Percentiles rank a stretch among this genome's conserved stretches.
Evolutionary conservation across 1,140 invertebrate genomes (phyloP).

Genomic region (Micrasema longulum): DNA sequence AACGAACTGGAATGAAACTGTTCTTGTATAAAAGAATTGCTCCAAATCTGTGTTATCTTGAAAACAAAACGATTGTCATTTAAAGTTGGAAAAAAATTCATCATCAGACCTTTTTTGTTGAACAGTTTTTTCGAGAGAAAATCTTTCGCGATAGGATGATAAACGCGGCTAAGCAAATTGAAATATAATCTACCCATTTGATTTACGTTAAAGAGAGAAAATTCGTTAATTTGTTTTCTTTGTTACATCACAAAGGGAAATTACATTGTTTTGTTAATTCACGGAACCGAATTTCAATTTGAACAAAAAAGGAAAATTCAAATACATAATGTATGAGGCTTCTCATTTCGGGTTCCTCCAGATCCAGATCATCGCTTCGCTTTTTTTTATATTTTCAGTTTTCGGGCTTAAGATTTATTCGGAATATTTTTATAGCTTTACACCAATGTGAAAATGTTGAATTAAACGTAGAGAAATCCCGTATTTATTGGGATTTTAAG

Average conservation of each 20-base stretch:
- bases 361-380: not conserved
- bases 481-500: conserved; percentile 9
- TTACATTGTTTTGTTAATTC: conserved; percentile 19
- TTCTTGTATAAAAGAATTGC: no score
- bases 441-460: not conserved
- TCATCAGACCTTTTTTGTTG: no score
- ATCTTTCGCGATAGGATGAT: not conserved
- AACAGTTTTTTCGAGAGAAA: not conserved
- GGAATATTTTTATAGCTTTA: not conserved
- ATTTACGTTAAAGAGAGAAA: not conserved
- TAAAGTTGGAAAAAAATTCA: no score
- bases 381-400: conserved; percentile 2
- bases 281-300: not conserved
- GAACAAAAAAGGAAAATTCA: conserved; percentile 6
- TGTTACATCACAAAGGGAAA: conserved; percentile 18
- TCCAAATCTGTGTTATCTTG: no score
- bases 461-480: conserved; percentile 1
- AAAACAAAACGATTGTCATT: no score
- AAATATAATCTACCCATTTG: conserved; percentile 24
- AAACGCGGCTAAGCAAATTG: not conserved
- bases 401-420: conserved; percentile 1
- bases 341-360: conserved; percentile 3
- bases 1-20: no score
- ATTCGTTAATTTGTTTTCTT: conserved; percentile 19
- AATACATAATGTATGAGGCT: not conserved